A percentile compares a stretch with the other conserved stretches of the same genome.
phyloP scores from a whole-genome alignment of 2,888 invertebrate species.

The Mystacides longicornis region DNA sequence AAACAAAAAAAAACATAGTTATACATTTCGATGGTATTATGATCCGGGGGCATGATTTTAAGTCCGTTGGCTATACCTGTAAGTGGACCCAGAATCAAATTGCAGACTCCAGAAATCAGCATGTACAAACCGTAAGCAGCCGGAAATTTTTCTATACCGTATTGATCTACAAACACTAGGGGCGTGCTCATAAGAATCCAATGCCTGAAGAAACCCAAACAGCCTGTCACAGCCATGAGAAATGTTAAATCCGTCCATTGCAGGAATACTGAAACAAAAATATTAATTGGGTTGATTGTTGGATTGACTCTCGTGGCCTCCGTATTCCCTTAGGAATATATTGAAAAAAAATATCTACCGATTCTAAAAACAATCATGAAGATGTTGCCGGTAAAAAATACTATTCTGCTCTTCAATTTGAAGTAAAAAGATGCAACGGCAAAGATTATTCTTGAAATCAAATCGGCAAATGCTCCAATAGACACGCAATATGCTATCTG shows the following conservation, averaged over 20 bases:
- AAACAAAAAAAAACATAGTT: too few species aligned
- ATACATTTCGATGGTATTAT: too few species aligned
- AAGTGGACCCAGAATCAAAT: slow-evolving; percentile 60
- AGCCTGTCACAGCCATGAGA: slow-evolving; percentile 51
- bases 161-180: slow-evolving; percentile 61
- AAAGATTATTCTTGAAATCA: slow-evolving; percentile 55
- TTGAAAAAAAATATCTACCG: slow-evolving; percentile 39
- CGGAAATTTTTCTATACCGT: slow-evolving; percentile 60
- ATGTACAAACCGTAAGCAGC: slow-evolving; percentile 67
- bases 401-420: slow-evolving; percentile 53
- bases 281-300: background rate
- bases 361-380: slow-evolving; percentile 59
- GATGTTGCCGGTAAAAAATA: slow-evolving; percentile 58
- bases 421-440: slow-evolving; percentile 56
- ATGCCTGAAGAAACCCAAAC: slow-evolving; percentile 61
- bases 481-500: slow-evolving; percentile 63
- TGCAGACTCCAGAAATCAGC: slow-evolving; percentile 60
- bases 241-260: slow-evolving; percentile 44
- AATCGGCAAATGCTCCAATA: slow-evolving; percentile 60
- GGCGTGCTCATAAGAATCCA: slow-evolving; percentile 63
- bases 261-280: slow-evolving; percentile 41
- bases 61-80: too few species aligned
- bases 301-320: background rate
- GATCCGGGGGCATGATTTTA: too few species aligned
- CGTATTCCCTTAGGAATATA: background rate